Conservation (phyloP, 2,113 vertebrate genomes). For the Tetrao urogallus region DNA sequence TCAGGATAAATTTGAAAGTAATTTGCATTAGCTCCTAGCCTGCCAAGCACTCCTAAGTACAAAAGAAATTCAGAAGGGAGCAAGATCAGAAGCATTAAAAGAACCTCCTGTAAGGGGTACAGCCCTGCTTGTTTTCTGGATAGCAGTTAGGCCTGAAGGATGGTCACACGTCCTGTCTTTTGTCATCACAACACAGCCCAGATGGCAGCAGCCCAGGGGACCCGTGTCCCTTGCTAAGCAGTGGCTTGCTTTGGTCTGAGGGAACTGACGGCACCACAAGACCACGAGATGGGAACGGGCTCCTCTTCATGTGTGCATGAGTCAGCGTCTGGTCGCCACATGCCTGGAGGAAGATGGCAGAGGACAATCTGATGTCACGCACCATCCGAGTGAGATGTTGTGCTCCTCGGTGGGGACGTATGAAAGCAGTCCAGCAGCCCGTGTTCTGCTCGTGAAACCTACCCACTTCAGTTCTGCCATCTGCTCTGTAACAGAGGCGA, state of each 20-base stretch:
- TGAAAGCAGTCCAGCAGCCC: background rate
- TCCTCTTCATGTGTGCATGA: background rate
- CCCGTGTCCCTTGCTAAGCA: background rate
- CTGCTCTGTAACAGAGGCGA: background rate
- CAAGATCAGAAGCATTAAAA: background rate
- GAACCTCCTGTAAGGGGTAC: background rate
- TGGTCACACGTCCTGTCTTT: background rate
- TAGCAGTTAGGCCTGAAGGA: background rate
- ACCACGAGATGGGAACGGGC: background rate
- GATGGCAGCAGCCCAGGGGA: background rate
- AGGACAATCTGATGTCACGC: background rate
- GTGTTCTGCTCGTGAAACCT: background rate
- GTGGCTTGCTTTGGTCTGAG: background rate
- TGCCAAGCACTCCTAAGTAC: background rate
- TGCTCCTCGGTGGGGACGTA: background rate
- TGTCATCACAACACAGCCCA: background rate
- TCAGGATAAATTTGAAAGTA: background rate
- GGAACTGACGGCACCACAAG: background rate
- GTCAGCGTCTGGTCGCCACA: background rate
- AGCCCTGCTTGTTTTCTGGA: background rate
- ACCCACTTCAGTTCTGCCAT: background rate
- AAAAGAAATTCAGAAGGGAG: background rate
- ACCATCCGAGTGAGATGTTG: background rate
- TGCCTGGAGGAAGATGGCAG: background rate
- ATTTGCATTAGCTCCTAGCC: background rate